Evolutionary conservation across 1,140 invertebrate genomes (phyloP), one percentile per base, ranked within the genome.

Genomic region (Zaprionus gabonicus): DNA sequence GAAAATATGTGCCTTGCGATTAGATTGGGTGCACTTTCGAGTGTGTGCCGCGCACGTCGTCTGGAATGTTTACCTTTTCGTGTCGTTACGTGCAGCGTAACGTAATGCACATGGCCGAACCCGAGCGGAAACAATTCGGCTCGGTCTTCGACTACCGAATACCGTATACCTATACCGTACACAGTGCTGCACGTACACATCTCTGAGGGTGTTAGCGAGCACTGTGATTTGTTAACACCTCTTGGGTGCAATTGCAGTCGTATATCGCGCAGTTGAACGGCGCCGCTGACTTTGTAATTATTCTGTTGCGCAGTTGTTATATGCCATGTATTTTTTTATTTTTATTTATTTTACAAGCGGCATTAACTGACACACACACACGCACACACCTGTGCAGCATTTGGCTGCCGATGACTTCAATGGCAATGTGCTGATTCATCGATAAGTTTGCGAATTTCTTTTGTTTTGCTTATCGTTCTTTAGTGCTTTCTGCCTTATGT

Each of bases 211-310:
- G n/a, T 57, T 55, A n/a, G 38, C 5, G 58, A 28, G 31, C 23
- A 23, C 41, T 68, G 63, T 71, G 60, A 87, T 81, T 76, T 73
- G 72, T 73, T 76, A 56, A 79, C 82, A 71, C 75, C 69, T 75
- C 44, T 53, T 53, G 58, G 38, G 38, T 44, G 34, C 31, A 63
- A 66, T 59, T 78, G 68, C 78, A 85, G 57, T 85, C 78, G 70
- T 63, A 84, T 68, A 80, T 70, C 31, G 62, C 59, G 13, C 12
- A 38, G 36, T 38, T 15, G 46, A 63, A 63, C 44, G 62, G 59
- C 59, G 64, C 60, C 72, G 76, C 72, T 84, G 67, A 72, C 77
- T 78, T 78, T 88, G 78, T 83, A 87, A 87, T 87, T 87, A 78
- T 78, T 83, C 74, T 74, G 78, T 78, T 87, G 83, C 83, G 84